phyloP scores from a whole-genome alignment of 2,113 vertebrate species.

The Nothoprocta pentlandii region DNA sequence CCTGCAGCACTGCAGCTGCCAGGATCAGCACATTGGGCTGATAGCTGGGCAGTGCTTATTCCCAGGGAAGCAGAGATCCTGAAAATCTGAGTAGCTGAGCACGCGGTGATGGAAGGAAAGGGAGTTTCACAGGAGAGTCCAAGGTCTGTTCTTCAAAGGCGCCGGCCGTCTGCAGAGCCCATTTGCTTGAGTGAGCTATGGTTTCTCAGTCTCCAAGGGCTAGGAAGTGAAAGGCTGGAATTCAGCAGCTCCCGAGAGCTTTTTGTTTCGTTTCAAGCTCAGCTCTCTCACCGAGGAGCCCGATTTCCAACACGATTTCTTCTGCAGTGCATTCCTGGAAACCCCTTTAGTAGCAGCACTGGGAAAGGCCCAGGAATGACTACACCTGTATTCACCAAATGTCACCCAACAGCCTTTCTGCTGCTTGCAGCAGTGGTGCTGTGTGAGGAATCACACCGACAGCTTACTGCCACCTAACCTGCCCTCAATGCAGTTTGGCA shows the following conservation, averaged over 20 bases:
- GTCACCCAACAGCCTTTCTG: not conserved
- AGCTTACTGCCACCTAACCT: not conserved
- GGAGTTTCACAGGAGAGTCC: not conserved
- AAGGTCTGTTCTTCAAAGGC: not conserved
- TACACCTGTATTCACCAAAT: fast-evolving
- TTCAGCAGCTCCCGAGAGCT: not conserved
- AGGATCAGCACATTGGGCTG: not conserved
- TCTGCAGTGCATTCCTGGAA: not conserved
- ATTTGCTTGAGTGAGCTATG: not conserved
- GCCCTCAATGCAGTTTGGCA: not conserved
- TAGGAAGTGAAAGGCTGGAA: not conserved
- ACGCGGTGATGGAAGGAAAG: not conserved
- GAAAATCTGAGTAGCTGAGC: not conserved
- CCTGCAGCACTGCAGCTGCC: fast-evolving
- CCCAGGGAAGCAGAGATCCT: not conserved
- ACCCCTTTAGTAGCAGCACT: not conserved
- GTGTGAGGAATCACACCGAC: not conserved
- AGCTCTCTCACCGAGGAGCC: not conserved
- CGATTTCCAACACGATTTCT: not conserved
- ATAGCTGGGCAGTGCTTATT: not conserved
- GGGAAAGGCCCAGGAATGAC: not conserved
- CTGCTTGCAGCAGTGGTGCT: not conserved
- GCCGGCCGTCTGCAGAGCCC: not conserved
- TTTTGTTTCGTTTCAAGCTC: not conserved
- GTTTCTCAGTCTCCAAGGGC: not conserved